A percentile compares a stretch with the other conserved stretches of the same genome.
Evolutionary conservation across 2,113 vertebrate genomes (phyloP).

Genomic region (Eptesicus fuscus): DNA sequence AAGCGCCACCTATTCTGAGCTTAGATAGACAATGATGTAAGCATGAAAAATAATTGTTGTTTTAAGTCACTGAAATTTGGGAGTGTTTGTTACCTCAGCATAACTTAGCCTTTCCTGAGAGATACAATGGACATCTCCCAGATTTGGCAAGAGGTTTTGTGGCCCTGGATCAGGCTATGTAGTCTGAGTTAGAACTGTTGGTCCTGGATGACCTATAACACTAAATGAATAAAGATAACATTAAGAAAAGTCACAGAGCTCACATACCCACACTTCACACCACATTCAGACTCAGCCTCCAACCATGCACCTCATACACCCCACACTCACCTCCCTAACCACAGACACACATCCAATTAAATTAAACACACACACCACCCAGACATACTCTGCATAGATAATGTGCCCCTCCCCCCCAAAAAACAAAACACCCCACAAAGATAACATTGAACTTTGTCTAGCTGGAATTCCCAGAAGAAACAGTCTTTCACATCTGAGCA

Average conservation of each 20-base stretch:
- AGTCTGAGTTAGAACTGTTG: background rate
- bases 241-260: conserved; percentile 39
- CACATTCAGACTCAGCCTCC: conserved; percentile 8
- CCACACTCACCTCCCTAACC: conserved; percentile 33
- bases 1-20: background rate
- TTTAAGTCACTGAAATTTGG: background rate
- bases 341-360: conserved; percentile 27
- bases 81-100: background rate
- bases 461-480: background rate
- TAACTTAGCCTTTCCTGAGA: background rate
- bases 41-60: background rate
- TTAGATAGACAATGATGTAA: background rate
- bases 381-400: conserved; percentile 11
- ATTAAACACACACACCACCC: conserved; percentile 23
- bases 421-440: no score
- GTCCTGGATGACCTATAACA: background rate
- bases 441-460: background rate
- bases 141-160: background rate
- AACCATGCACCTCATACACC: background rate
- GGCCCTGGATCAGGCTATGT: background rate
- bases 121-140: background rate
- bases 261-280: conserved; percentile 37
- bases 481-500: background rate
- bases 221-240: background rate
- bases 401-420: background rate